Conservation (phyloP, 2,797 vertebrate species). For the Sparidentex hasta region DNA sequence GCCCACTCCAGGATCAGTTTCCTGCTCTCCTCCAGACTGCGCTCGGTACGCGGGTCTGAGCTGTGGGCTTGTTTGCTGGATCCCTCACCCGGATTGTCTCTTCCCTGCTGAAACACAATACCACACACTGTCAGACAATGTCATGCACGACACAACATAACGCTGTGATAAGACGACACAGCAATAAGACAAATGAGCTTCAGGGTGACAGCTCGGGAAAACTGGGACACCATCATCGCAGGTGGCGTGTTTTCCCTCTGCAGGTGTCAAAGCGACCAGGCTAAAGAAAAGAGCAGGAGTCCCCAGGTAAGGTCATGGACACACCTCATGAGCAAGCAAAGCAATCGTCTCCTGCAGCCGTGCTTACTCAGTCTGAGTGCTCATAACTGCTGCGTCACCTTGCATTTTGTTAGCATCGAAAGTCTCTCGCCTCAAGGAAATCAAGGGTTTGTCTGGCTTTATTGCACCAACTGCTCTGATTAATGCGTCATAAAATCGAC, state of each 20-base stretch:
- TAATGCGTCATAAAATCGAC: neutral
- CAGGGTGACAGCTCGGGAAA: neutral
- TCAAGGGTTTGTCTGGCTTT: neutral
- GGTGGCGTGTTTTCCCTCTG: neutral
- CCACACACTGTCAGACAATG: conserved; percentile 15
- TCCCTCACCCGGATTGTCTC: conserved; percentile 34
- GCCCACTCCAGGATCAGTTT: conserved; percentile 86
- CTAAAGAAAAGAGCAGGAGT: neutral
- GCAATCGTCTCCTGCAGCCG: conserved; percentile 14
- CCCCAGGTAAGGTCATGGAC: neutral
- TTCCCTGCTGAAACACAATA: conserved; percentile 38
- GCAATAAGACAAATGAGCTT: neutral
- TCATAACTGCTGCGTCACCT: neutral
- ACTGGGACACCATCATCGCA: neutral
- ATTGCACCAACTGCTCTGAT: neutral
- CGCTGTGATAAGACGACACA: neutral
- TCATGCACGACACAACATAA: neutral
- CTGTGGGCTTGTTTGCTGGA: conserved; percentile 14
- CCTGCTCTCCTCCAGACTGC: conserved; percentile 84
- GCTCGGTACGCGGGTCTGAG: conserved; percentile 59
- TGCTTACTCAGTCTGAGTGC: conserved; percentile 5
- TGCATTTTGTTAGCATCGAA: neutral
- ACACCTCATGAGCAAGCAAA: neutral
- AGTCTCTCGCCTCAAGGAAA: neutral
- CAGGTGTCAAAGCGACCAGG: neutral